phyloP scores from a whole-genome alignment of 2,888 invertebrate species.

The Calameuta idolon region DNA sequence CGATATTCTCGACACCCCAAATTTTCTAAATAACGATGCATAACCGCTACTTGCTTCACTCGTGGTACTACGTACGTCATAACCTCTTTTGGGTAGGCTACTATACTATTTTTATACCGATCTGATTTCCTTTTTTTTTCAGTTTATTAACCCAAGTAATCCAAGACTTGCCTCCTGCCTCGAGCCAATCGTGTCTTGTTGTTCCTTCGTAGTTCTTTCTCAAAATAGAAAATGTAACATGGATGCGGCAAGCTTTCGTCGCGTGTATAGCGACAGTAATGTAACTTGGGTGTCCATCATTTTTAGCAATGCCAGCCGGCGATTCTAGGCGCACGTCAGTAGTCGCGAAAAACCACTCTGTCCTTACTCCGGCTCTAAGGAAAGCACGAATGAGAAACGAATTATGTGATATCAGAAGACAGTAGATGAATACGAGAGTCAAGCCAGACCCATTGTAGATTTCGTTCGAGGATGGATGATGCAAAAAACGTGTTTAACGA shows the following conservation, averaged over 20 bases:
- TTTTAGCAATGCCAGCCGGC: neutral
- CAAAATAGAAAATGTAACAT: neutral
- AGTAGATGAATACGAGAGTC: neutral
- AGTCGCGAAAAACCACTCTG: neutral
- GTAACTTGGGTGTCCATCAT: neutral
- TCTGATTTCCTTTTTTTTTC: neutral
- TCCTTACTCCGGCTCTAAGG: neutral
- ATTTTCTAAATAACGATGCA: neutral
- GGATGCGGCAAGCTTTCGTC: neutral
- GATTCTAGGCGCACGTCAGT: neutral
- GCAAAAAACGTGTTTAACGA: neutral
- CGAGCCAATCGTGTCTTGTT: neutral
- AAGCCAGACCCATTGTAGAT: neutral
- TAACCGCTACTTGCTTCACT: neutral
- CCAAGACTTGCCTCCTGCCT: neutral
- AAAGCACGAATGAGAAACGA: neutral
- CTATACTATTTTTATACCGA: neutral
- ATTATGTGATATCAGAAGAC: neutral
- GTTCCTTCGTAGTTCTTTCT: neutral
- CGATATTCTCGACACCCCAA: slow-evolving; percentile 1
- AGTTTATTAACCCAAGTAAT: neutral
- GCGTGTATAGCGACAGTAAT: neutral
- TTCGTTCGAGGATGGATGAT: neutral
- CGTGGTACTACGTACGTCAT: neutral
- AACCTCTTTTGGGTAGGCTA: neutral